Evolutionary conservation across 2,797 vertebrate genomes (phyloP).

Genomic region (Melanotaenia parkinsoni): DNA sequence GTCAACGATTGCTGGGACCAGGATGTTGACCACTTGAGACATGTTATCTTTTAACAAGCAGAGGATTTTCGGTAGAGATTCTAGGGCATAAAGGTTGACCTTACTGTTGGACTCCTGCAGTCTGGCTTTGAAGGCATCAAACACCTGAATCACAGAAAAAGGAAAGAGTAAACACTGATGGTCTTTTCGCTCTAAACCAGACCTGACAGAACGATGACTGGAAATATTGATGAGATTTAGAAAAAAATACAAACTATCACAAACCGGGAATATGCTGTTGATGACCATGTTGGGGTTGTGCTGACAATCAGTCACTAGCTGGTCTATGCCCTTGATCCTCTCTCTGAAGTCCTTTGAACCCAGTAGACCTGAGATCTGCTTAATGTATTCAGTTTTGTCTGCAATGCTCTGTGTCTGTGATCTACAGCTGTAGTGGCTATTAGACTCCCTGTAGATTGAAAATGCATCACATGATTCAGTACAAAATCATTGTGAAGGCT

Average conservation of each 20-base stretch:
- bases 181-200: not conserved
- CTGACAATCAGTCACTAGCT: slow-evolving; percentile 87
- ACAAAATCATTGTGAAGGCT: not conserved
- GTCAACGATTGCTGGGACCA: slow-evolving; percentile 93
- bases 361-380: slow-evolving; percentile 83
- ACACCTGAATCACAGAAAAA: slow-evolving; percentile 82
- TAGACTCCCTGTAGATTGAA: slow-evolving; percentile 66
- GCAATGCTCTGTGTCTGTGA: slow-evolving; percentile 80
- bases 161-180: not conserved
- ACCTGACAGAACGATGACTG: not conserved
- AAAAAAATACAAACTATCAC: slow-evolving; percentile 7
- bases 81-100: slow-evolving; percentile 91
- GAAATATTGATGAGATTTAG: not conserved
- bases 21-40: slow-evolving; percentile 89
- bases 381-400: slow-evolving; percentile 88
- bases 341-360: slow-evolving; percentile 92
- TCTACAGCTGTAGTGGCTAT: slow-evolving; percentile 77
- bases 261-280: slow-evolving; percentile 85
- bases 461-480: slow-evolving; percentile 4
- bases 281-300: slow-evolving; percentile 86
- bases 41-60: slow-evolving; percentile 86
- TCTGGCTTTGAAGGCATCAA: slow-evolving; percentile 91
- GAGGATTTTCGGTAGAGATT: slow-evolving; percentile 89
- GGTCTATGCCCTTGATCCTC: slow-evolving; percentile 89
- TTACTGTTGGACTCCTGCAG: slow-evolving; percentile 96